Evolutionary conservation across 2,888 invertebrate species (phyloP).

Genomic region (Creontiades dilutus): DNA sequence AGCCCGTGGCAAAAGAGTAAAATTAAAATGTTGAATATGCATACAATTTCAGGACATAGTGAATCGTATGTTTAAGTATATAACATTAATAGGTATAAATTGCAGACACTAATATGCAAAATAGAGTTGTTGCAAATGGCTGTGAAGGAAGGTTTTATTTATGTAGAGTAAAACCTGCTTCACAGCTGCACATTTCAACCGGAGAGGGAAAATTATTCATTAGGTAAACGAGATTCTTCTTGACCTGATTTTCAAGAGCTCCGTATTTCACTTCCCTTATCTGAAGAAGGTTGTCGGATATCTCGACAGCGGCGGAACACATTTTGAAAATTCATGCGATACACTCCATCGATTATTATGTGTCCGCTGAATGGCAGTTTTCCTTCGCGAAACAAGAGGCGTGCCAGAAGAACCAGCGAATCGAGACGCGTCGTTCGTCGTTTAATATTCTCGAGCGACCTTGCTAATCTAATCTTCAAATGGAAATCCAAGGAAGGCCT

Average conservation of each 20-base stretch:
- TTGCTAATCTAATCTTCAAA: slow-evolving; percentile 14
- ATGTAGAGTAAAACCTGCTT: too few relatives aligned
- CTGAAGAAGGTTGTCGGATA: neutral
- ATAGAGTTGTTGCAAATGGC: too few relatives aligned
- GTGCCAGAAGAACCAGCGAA: neutral
- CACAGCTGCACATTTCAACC: too few relatives aligned
- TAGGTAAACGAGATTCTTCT: too few relatives aligned
- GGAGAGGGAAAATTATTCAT: too few relatives aligned
- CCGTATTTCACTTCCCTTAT: neutral
- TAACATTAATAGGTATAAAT: too few relatives aligned
- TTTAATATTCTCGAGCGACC: neutral
- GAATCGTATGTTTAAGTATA: too few relatives aligned
- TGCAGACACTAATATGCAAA: too few relatives aligned
- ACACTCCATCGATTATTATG: neutral
- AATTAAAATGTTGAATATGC: too few relatives aligned
- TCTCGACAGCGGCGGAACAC: neutral
- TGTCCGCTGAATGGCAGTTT: neutral
- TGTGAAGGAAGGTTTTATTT: too few relatives aligned
- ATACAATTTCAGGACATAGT: too few relatives aligned
- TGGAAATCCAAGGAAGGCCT: neutral
- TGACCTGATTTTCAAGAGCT: neutral
- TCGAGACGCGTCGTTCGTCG: neutral
- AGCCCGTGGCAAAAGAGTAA: too few relatives aligned
- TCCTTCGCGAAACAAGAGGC: neutral
- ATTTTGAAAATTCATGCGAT: neutral